A percentile compares a stretch with the other conserved stretches of the same genome.
phyloP scores from a whole-genome alignment of 2,797 vertebrate genomes.

The Caiman crocodilus region DNA sequence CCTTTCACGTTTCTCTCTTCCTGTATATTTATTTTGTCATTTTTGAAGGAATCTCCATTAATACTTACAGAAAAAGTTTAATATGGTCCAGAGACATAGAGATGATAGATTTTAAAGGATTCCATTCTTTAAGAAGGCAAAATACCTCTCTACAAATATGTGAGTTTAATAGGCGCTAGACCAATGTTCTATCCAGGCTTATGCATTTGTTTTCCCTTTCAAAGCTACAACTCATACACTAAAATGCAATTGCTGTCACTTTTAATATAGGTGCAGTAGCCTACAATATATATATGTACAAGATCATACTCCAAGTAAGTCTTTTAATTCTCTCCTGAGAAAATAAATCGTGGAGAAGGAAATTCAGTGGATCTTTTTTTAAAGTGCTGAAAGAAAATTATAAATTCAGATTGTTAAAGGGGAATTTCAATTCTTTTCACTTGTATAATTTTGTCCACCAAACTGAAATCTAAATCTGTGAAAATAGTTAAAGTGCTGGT shows the following conservation, averaged over 20 bases:
- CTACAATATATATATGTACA: not conserved
- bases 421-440: not conserved
- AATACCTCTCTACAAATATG: not conserved
- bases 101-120: not conserved
- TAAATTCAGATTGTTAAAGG: not conserved
- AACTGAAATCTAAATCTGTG: not conserved
- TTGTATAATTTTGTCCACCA: not conserved
- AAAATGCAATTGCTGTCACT: not conserved
- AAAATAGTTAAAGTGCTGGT: not conserved
- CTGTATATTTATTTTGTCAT: not conserved
- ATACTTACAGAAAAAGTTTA: not conserved
- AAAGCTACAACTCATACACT: not conserved
- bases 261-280: not conserved
- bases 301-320: not conserved
- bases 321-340: not conserved
- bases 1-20: not conserved
- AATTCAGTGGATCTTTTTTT: not conserved
- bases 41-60: not conserved
- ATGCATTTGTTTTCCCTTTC: not conserved
- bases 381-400: not conserved
- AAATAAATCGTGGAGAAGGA: not conserved
- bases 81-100: not conserved
- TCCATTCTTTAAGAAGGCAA: not conserved
- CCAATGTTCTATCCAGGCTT: not conserved
- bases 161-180: not conserved